Evolutionary conservation across 2,888 invertebrate genomes (phyloP).

Genomic region (Nomada goodeniana): DNA sequence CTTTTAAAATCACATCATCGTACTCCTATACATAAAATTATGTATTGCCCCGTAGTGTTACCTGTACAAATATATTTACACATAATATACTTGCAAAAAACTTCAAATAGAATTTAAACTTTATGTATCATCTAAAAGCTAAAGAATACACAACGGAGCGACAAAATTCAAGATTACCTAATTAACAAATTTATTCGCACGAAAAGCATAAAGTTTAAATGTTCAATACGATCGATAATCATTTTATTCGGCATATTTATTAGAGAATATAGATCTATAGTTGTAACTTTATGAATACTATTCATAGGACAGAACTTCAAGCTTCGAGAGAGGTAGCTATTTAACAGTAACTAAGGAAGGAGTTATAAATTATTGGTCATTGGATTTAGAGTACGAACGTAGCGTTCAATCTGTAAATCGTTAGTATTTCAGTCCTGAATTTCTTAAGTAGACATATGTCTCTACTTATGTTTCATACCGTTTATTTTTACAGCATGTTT

Average conservation of each 20-base stretch:
- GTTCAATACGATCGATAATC: neutral
- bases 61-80: conserved; percentile 80
- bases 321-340: conserved; percentile 89
- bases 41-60: conserved; percentile 87
- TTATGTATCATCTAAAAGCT: too few relatives aligned
- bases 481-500: conserved; percentile 85
- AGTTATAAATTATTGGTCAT: conserved; percentile 91
- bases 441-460: neutral
- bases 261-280: neutral
- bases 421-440: conserved; percentile 81
- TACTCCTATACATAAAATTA: conserved; percentile 88
- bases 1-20: conserved; percentile 88
- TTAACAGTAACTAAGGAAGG: conserved; percentile 92
- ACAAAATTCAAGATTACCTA: too few relatives aligned
- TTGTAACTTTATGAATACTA: neutral
- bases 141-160: too few relatives aligned
- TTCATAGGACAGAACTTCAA: conserved; percentile 85
- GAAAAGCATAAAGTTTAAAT: too few relatives aligned
- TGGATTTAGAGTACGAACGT: conserved; percentile 88
- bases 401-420: conserved; percentile 88
- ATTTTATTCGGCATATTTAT: conserved; percentile 18
- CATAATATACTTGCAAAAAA: neutral
- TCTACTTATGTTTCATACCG: neutral
- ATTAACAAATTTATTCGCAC: too few relatives aligned
- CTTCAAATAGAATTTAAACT: neutral